These are phyloP conservation scores for Setipinna tenuifilis DNA, from an alignment of 2,797 vertebrate species.

Conservation along the genomic window DNA sequence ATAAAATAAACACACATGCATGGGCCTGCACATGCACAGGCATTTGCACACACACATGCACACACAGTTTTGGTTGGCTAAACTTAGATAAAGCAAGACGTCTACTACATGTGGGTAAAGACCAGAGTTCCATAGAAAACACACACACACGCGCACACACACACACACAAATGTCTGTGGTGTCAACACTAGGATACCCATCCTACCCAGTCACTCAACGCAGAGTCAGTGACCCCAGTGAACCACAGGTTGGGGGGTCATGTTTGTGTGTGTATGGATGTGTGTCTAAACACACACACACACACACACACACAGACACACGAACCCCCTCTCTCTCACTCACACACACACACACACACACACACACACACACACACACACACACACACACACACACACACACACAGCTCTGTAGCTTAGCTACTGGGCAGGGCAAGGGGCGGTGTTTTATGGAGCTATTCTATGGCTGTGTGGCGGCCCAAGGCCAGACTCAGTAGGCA, in stretches of 20 bases:
- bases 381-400: slow-evolving; percentile 18
- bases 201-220: slow-evolving; percentile 49
- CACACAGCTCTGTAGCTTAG: background rate
- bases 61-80: slow-evolving; percentile 1
- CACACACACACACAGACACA: slow-evolving; percentile 18
- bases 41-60: background rate
- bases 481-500: slow-evolving; percentile 1
- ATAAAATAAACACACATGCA: slow-evolving; percentile 28
- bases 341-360: slow-evolving; percentile 4
- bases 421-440: slow-evolving; percentile 22
- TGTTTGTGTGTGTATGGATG: slow-evolving; percentile 32
- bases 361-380: slow-evolving; percentile 6
- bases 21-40: slow-evolving; percentile 4
- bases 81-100: slow-evolving; percentile 26
- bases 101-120: slow-evolving; percentile 9
- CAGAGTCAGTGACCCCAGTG: slow-evolving; percentile 43
- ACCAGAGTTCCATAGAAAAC: slow-evolving; percentile 31
- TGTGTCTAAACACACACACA: background rate
- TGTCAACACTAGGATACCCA: slow-evolving; percentile 45
- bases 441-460: slow-evolving; percentile 43
- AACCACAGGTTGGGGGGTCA: slow-evolving; percentile 48
- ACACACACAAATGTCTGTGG: slow-evolving; percentile 23
- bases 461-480: slow-evolving; percentile 22
- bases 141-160: background rate
- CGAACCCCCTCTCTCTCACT: no score